These are phyloP conservation scores for Cheilosia variabilis DNA, from an alignment of 2,888 invertebrate genomes.

Conservation along the genomic window DNA sequence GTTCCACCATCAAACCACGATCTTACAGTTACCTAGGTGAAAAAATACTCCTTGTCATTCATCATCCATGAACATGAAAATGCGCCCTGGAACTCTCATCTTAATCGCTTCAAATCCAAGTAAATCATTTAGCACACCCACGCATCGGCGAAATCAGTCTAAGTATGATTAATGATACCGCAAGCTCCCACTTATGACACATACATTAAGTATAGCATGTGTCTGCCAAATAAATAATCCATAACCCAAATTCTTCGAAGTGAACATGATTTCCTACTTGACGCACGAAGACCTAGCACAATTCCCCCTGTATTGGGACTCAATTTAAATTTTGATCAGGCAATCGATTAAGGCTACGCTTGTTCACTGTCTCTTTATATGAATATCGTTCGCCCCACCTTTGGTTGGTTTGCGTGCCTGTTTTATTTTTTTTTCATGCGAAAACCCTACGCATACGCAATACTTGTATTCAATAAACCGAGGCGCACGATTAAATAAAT, in stretches of 20 bases:
- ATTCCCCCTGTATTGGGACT: not conserved
- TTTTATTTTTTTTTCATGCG: slow-evolving; percentile 1
- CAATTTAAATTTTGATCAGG: slow-evolving; percentile 68
- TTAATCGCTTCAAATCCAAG: not conserved
- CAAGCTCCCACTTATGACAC: slow-evolving; percentile 21
- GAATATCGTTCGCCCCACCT: slow-evolving; percentile 53
- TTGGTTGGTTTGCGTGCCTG: not conserved
- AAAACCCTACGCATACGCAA: slow-evolving; percentile 57
- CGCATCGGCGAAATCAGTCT: not conserved
- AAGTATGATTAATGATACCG: slow-evolving; percentile 26
- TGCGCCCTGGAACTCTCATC: not conserved
- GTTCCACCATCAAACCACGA: too few species aligned
- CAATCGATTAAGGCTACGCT: slow-evolving; percentile 69
- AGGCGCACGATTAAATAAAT: slow-evolving; percentile 68
- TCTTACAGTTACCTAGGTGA: not conserved
- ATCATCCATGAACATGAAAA: not conserved
- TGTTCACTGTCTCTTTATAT: slow-evolving; percentile 23
- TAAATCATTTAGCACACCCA: not conserved
- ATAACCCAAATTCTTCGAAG: slow-evolving; percentile 46
- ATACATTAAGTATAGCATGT: slow-evolving; percentile 14
- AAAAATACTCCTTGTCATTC: not conserved
- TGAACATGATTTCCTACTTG: slow-evolving; percentile 49
- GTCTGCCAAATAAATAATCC: slow-evolving; percentile 41
- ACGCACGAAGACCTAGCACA: slow-evolving; percentile 39
- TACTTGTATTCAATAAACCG: slow-evolving; percentile 24